Evolutionary conservation across 2,113 vertebrate species (phyloP), one percentile per base, ranked within the genome.

Genomic region (Polypterus bichir): DNA sequence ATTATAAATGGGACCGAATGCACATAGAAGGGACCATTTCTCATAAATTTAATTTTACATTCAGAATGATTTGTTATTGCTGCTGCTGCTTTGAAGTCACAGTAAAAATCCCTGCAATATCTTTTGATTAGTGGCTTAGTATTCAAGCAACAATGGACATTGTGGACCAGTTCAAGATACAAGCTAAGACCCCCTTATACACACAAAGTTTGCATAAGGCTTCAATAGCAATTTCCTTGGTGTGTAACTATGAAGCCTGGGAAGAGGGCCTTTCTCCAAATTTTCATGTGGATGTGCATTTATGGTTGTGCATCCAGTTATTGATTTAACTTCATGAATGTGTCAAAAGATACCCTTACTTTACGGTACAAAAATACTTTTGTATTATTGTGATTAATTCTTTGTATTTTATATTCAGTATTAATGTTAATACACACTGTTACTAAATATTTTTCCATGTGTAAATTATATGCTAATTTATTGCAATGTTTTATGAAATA

Each of bases 391-490:
- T 92, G 88, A 91, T 90, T 91, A 91, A 86, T 92, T 92, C 83
- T 88, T 86, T 96, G 86, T 91, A 92, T 96, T 94, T 95, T 96
- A 90, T 96, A 92, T 83, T 90, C 87, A 88, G 88, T 96, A 95
- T 94, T 94, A 93, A 89, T 96, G 91, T 93, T 84, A 90, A 87
- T 93, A 93, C 93, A 27, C 27, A 94, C 91, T 97, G 92, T 93
- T 96, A 90, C 88, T 84, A 83, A 86, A 84, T 88, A 87, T 84
- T 79, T 86, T 88, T 82, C 77, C 85, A 89, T 88, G 89, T 95
- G 93, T 96, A 94, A 96, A 92, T 97, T 91, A 94, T 97, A 95
- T 94, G 89, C 90, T 97, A 94, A 98, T 97, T 97, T 97, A 97
- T 97, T 97, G 87, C 86, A 74, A 83, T 87, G 88, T 90, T 89